Conservation (phyloP, 2,797 vertebrate genomes). For the Sorex maritimensis region DNA sequence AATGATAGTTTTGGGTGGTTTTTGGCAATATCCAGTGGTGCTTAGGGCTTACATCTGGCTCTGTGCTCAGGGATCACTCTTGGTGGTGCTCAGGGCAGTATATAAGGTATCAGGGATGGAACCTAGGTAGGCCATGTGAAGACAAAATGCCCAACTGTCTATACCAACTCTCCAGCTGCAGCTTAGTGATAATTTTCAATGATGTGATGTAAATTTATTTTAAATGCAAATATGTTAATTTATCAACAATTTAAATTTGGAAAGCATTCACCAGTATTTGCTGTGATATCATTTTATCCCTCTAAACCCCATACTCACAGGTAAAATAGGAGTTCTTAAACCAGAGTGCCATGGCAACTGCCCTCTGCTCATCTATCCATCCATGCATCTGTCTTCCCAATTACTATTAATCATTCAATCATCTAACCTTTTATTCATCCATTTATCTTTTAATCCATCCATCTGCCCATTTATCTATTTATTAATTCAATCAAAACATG, state of each 20-base stretch:
- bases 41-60: no score
- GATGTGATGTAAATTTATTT: not conserved
- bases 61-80: no score
- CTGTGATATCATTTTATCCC: slow-evolving; percentile 35
- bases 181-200: not conserved
- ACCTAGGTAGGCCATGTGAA: no score
- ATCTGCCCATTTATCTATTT: no score
- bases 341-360: not conserved
- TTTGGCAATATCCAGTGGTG: no score
- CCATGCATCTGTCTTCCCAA: not conserved
- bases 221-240: no score
- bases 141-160: no score
- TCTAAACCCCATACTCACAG: not conserved
- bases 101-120: no score
- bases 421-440: not conserved
- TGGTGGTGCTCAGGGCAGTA: no score
- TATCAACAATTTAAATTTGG: not conserved
- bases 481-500: not conserved
- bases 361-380: not conserved
- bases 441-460: not conserved
- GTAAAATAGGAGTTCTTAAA: slow-evolving; percentile 39
- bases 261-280: slow-evolving; percentile 19
- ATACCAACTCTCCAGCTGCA: no score
- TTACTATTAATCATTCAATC: not conserved
- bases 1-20: not conserved